phyloP scores from a whole-genome alignment of 1,140 invertebrate genomes.

The Dendroctonus valens region DNA sequence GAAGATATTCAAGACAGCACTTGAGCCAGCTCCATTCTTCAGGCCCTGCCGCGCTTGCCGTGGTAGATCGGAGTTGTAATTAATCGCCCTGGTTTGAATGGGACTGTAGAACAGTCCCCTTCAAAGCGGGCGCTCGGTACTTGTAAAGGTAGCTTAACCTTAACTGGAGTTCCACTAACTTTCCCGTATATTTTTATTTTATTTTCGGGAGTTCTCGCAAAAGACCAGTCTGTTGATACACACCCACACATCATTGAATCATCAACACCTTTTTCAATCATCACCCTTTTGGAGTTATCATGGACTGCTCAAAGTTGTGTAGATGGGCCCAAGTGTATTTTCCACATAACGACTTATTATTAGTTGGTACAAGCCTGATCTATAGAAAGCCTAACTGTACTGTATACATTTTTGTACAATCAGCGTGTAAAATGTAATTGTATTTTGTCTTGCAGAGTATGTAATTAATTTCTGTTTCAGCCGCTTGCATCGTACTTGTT shows the following conservation, averaged over 20 bases:
- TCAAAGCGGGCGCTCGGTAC: too few species aligned
- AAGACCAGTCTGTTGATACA: conserved; percentile 10
- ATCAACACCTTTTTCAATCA: conserved; percentile 12
- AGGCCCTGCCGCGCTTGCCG: too few species aligned
- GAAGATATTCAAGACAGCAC: too few species aligned
- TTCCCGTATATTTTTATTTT: background rate
- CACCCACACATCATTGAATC: conserved; percentile 1
- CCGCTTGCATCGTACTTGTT: conserved; percentile 21
- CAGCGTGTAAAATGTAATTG: conserved; percentile 20
- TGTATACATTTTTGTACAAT: conserved; percentile 47
- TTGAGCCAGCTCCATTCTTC: too few species aligned
- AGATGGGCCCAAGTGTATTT: conserved; percentile 36
- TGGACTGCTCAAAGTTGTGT: conserved; percentile 13
- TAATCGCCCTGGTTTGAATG: too few species aligned
- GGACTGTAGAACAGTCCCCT: too few species aligned
- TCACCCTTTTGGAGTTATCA: background rate
- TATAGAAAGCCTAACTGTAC: conserved; percentile 45
- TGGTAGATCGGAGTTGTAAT: too few species aligned
- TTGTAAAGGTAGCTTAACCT: too few species aligned
- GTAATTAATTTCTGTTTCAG: conserved; percentile 46
- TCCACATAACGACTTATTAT: conserved; percentile 41
- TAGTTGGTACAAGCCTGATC: conserved; percentile 11
- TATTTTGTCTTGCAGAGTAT: conserved; percentile 36
- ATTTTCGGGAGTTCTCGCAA: conserved; percentile 26
- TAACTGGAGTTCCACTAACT: too few species aligned